A percentile compares a stretch with the other conserved stretches of the same genome.
phyloP scores from a whole-genome alignment of 1,140 invertebrate species.

The Drosophila parvula region DNA sequence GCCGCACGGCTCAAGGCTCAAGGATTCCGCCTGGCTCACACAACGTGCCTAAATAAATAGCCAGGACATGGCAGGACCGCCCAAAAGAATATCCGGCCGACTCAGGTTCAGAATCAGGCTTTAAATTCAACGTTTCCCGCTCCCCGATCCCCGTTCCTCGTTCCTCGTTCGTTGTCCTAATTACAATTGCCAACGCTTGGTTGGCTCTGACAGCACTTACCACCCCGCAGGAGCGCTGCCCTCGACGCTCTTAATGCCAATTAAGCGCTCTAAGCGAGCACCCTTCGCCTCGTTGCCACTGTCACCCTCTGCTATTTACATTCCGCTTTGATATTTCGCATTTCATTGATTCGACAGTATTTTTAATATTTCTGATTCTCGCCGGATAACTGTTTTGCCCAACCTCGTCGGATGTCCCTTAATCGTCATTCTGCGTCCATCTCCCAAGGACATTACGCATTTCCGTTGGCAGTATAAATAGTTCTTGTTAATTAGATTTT shows the following conservation, averaged over 20 bases:
- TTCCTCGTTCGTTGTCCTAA: slow-evolving; percentile 52
- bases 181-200: slow-evolving; percentile 70
- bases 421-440: slow-evolving; percentile 14
- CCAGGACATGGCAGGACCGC: slow-evolving; percentile 23
- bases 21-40: slow-evolving; percentile 11
- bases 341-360: slow-evolving; percentile 60
- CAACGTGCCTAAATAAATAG: slow-evolving; percentile 72
- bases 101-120: slow-evolving; percentile 17
- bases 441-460: slow-evolving; percentile 6
- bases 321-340: slow-evolving; percentile 69
- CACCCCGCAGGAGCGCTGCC: slow-evolving; percentile 42
- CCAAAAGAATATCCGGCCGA: slow-evolving; percentile 35
- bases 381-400: slow-evolving; percentile 20
- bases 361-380: slow-evolving; percentile 49
- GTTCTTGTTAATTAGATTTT: slow-evolving; percentile 62
- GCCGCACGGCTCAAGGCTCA: slow-evolving; percentile 36
- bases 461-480: slow-evolving; percentile 40
- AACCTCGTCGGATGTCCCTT: slow-evolving; percentile 24
- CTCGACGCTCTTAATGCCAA: slow-evolving; percentile 77
- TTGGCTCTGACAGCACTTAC: slow-evolving; percentile 64
- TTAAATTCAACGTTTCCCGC: slow-evolving; percentile 33
- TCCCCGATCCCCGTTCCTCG: neutral
- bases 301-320: slow-evolving; percentile 58
- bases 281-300: slow-evolving; percentile 12
- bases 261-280: slow-evolving; percentile 71